Conservation (phyloP, 2,113 vertebrate species). For the Colinus virginianus region DNA sequence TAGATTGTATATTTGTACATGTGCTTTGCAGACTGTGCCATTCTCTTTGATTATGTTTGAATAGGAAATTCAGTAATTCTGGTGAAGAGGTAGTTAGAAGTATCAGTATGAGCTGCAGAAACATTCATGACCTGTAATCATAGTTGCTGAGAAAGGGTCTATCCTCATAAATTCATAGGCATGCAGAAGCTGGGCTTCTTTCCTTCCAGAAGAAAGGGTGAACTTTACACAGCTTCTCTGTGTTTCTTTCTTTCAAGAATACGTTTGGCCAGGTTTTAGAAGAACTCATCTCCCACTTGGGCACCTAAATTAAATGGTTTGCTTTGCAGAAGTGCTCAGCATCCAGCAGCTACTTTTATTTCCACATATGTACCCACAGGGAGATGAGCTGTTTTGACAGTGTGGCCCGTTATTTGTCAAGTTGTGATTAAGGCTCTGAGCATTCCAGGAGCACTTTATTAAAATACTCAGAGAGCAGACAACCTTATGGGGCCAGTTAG, state of each 20-base stretch:
- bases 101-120: conserved; percentile 25
- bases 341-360: conserved; percentile 64
- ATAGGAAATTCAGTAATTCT: conserved; percentile 57
- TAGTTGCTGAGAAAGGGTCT: conserved; percentile 15
- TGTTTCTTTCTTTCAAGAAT: conserved; percentile 50
- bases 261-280: conserved; percentile 49
- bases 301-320: conserved; percentile 51
- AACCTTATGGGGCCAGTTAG: conserved; percentile 35
- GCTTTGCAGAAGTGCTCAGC: conserved; percentile 55
- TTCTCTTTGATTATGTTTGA: conserved; percentile 38
- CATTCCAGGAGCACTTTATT: conserved; percentile 42
- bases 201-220: conserved; percentile 46
- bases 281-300: conserved; percentile 41
- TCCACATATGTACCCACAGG: conserved; percentile 16
- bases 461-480: conserved; percentile 44
- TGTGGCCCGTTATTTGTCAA: conserved; percentile 45
- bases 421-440: conserved; percentile 57
- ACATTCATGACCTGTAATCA: conserved; percentile 49
- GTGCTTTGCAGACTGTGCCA: neutral
- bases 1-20: neutral
- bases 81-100: conserved; percentile 18
- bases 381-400: conserved; percentile 54
- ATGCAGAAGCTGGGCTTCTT: conserved; percentile 43
- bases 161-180: conserved; percentile 51
- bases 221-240: conserved; percentile 57